Conservation (phyloP, 2,113 vertebrate species). For the Larimichthys polyactis region DNA sequence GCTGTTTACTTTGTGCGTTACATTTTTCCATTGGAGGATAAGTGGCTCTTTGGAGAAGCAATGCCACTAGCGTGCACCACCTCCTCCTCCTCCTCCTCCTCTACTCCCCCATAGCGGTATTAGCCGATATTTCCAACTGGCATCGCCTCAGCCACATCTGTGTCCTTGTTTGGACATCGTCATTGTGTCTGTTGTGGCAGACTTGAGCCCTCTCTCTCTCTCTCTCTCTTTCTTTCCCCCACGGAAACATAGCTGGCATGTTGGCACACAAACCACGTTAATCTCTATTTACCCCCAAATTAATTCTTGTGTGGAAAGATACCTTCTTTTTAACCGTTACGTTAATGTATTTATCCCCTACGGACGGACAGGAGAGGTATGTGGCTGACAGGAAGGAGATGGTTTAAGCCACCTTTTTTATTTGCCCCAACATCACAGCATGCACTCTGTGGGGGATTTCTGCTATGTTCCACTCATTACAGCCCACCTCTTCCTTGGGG, state of each 20-base stretch:
- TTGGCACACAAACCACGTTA: slow-evolving; percentile 1
- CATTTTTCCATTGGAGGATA: slow-evolving; percentile 48
- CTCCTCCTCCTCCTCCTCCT: too few species aligned
- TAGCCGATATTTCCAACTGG: slow-evolving; percentile 31
- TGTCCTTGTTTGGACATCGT: slow-evolving; percentile 42
- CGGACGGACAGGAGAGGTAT: slow-evolving; percentile 15
- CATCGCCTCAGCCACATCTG: slow-evolving; percentile 19
- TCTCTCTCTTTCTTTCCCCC: not conserved
- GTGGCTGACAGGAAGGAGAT: slow-evolving; percentile 60
- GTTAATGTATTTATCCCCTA: slow-evolving; percentile 18
- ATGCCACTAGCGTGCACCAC: not conserved
- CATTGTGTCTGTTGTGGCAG: slow-evolving; percentile 15
- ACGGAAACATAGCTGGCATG: slow-evolving; percentile 12
- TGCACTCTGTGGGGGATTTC: slow-evolving; percentile 44
- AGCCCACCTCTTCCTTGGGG: slow-evolving; percentile 43
- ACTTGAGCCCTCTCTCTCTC: not conserved
- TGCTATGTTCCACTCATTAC: slow-evolving; percentile 61
- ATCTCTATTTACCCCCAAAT: not conserved
- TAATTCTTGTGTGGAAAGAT: slow-evolving; percentile 22
- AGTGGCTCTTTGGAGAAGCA: slow-evolving; percentile 19
- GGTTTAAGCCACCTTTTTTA: slow-evolving; percentile 55
- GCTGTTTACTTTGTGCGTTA: slow-evolving; percentile 41
- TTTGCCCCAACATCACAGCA: slow-evolving; percentile 54
- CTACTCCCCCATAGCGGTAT: not conserved
- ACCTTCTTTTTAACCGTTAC: not conserved